Evolutionary conservation across 2,888 invertebrate genomes (phyloP).

Genomic region (Hipparchia semele): DNA sequence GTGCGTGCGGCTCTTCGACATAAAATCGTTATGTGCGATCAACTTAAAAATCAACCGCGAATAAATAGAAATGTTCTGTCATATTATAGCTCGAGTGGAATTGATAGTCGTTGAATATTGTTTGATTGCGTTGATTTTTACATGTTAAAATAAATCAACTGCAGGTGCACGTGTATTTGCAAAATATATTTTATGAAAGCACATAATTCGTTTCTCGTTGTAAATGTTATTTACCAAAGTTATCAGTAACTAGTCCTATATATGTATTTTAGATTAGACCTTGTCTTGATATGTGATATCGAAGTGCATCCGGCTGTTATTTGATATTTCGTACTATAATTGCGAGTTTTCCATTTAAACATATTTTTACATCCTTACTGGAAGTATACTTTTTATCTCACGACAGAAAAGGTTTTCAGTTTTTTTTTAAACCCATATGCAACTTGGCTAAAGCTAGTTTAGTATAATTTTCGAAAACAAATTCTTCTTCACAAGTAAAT

Average conservation of each 20-base stretch:
- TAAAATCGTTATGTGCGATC: not conserved
- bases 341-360: no score
- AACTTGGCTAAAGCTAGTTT: not conserved
- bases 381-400: no score
- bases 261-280: not conserved
- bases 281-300: not conserved
- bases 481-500: constrained; percentile 4
- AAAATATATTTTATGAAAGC: not conserved
- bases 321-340: not conserved
- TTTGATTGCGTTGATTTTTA: constrained; percentile 23
- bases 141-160: constrained; percentile 15
- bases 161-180: not conserved
- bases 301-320: not conserved
- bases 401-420: no score
- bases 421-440: no score
- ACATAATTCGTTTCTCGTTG: not conserved
- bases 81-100: constrained; percentile 16
- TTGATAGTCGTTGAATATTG: constrained; percentile 29
- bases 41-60: constrained; percentile 27
- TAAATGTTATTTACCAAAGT: not conserved
- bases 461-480: not conserved
- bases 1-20: no score
- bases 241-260: not conserved
- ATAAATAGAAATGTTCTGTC: constrained; percentile 32
- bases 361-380: no score